Percentiles rank a stretch among this genome's conserved stretches.
These are phyloP conservation scores for Brachionus rubens DNA, from an alignment of 1,140 invertebrate species.

Conservation along the genomic window DNA sequence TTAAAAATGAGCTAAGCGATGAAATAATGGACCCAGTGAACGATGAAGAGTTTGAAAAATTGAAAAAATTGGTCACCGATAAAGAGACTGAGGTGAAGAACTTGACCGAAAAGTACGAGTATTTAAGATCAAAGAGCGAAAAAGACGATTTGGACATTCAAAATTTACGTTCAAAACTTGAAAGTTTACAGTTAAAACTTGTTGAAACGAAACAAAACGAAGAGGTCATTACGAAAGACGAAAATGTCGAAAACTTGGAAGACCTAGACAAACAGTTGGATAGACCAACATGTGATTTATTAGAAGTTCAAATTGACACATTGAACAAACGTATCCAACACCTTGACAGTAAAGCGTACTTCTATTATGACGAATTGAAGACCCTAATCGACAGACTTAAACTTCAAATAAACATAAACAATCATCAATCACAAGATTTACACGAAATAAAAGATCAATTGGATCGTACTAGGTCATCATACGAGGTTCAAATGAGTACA, in stretches of 20 bases:
- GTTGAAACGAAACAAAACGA: too few relatives aligned
- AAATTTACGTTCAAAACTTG: neutral
- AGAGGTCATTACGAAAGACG: neutral
- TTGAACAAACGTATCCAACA: conserved; percentile 17
- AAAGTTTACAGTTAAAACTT: neutral
- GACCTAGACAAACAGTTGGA: neutral
- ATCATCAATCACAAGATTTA: neutral
- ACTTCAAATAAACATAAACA: neutral
- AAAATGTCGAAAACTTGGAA: neutral
- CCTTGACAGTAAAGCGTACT: conserved; percentile 4
- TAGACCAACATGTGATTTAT: neutral
- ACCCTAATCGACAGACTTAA: neutral
- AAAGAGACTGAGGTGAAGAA: neutral
- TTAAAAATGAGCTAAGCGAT: neutral
- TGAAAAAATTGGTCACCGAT: neutral
- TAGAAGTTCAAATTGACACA: neutral
- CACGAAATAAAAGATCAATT: conserved; percentile 23
- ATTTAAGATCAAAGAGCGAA: neutral
- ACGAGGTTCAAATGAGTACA: conserved; percentile 44
- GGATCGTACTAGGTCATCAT: conserved; percentile 4
- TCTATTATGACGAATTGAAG: conserved; percentile 21
- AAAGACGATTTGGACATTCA: neutral
- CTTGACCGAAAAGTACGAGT: neutral
- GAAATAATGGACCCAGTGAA: neutral
- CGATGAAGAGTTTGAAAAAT: neutral